Evolutionary conservation across 2,113 vertebrate genomes (phyloP).

Genomic region (Felis chaus): DNA sequence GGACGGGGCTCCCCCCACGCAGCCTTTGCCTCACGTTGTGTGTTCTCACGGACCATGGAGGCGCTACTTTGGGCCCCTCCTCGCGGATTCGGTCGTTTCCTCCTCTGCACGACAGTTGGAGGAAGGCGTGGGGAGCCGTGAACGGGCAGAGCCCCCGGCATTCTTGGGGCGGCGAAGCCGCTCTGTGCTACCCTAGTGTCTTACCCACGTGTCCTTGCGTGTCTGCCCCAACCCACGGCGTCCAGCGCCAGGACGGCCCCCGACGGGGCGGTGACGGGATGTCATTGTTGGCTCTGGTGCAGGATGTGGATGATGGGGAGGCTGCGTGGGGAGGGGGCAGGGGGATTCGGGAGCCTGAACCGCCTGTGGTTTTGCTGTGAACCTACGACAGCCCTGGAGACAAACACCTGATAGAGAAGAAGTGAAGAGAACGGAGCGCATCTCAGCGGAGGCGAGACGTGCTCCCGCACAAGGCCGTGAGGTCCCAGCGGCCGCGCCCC

Average conservation of each 20-base stretch:
- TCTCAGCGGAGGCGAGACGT: too few species aligned
- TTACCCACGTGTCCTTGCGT: background rate
- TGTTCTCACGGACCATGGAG: rapidly evolving
- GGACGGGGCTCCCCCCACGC: background rate
- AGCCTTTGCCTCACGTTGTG: rapidly evolving
- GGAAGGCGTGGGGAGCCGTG: background rate
- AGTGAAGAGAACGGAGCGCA: too few species aligned
- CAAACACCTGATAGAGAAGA: too few species aligned
- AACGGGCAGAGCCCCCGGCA: background rate
- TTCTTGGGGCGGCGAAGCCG: background rate
- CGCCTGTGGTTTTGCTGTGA: too few species aligned
- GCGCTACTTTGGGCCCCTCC: rapidly evolving
- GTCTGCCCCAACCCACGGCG: background rate
- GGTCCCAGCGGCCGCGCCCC: too few species aligned
- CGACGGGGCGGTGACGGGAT: rapidly evolving
- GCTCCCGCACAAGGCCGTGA: rapidly evolving
- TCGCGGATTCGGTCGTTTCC: rapidly evolving
- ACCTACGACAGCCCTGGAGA: too few species aligned
- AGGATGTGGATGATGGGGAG: too few species aligned
- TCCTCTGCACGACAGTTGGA: rapidly evolving
- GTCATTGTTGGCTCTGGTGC: too few species aligned
- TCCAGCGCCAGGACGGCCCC: background rate
- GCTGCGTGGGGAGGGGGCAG: background rate
- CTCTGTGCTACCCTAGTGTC: rapidly evolving
- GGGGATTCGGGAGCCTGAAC: too few species aligned